Evolutionary conservation across 35 echinoderm and acorn worm genomes (phyloP), one percentile per base, ranked within the genome.

Genomic region (Apostichopus californicus): DNA sequence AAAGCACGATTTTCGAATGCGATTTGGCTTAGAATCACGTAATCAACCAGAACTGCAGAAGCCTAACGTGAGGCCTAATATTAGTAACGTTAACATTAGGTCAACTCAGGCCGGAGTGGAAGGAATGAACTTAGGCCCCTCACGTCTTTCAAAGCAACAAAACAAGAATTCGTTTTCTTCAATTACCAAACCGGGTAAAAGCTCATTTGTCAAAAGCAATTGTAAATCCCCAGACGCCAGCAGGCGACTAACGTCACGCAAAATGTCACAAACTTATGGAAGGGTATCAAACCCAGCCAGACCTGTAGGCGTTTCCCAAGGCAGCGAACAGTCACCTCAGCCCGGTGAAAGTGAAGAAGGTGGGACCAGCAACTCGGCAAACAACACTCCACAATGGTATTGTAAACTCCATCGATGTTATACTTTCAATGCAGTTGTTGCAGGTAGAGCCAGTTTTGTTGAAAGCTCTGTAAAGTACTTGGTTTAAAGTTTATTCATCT

Each of bases 221-320:
- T 34, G 4, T 5, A 54, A 55, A 80, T 14, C 28, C n/a, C 78
- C 78, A 80, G 34, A 4, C 8, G 53, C 20, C 25, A 5, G 25
- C 64, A 11, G 20, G 6, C 15, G 53, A 24, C 10, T 8, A 34
- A 21, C 5, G 26, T 26, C 1, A 21, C 6, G 5, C 22, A 80
- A n/a, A 13, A 80, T 80, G 78, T 80, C 78, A 52, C 4, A n/a
- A 79, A 79, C 77, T 46, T 80, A 80, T 80, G 78, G 78, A 25
- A 21, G 53, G 12, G 78, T 80, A 14, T 80, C 78, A 46, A 80
- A 80, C 53, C 78, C 78, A 5, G 78, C 78, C 22, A 80, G 78
- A 54, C 78, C 78, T 34, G 78, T 68, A 14, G 64, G 28, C 77
- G 23, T 80, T 25, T 25, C 24, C 8, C 78, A 34, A 80, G 25